phyloP scores from a whole-genome alignment of 2,888 invertebrate genomes.

The Trachelus tabidus region DNA sequence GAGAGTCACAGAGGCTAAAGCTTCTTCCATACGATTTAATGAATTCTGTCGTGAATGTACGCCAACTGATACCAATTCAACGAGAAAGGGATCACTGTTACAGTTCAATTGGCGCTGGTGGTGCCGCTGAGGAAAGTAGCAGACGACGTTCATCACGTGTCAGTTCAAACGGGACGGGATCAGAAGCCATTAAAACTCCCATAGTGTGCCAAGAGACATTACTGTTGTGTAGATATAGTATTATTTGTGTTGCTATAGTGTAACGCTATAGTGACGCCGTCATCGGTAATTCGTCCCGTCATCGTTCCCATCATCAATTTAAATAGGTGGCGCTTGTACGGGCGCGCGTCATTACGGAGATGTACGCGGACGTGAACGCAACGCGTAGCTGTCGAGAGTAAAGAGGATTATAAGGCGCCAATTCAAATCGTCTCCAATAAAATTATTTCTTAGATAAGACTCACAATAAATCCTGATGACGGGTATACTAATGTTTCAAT shows the following conservation, averaged over 20 bases:
- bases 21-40: no score
- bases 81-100: neutral
- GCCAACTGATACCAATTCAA: neutral
- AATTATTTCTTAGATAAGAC: neutral
- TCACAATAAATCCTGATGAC: neutral
- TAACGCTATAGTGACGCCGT: neutral
- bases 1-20: neutral
- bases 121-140: neutral
- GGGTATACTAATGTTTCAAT: neutral
- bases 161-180: neutral
- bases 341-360: neutral
- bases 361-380: neutral
- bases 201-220: neutral
- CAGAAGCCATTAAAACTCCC: neutral
- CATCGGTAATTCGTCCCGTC: neutral
- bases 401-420: neutral
- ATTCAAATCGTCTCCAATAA: neutral
- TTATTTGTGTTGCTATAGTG: neutral
- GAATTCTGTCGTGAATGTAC: neutral
- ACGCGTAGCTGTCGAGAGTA: neutral
- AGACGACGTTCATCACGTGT: neutral
- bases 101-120: neutral
- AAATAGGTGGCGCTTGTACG: neutral
- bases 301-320: neutral
- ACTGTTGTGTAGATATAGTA: neutral